Evolutionary conservation across 2,888 invertebrate species (phyloP), one percentile per base, ranked within the genome.

Genomic region (Steromphala cineraria): DNA sequence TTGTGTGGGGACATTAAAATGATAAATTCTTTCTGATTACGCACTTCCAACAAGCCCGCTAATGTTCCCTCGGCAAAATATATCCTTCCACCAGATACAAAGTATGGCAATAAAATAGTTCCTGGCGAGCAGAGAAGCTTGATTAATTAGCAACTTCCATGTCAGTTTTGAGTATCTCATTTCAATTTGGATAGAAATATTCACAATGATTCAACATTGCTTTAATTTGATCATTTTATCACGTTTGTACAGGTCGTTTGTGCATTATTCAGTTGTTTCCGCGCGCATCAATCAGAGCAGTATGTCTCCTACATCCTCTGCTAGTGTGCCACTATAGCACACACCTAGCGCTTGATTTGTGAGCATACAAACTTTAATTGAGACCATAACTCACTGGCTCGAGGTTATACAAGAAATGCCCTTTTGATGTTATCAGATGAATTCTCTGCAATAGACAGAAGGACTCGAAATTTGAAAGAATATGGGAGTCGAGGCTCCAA

Each of bases 121-220:
- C 71, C 71, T 17, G 19, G n/a, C 17, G 71, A 36, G 28, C 36
- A 36, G 36, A 40, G 19, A 40, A 71, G 19, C 71, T 71, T 71
- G 71, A 71, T 71, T 71, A 71, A 71, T 71, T 71, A 71, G 71
- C 71, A 71, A 36, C 71, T 71, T 71, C 36, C 71, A 71, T 71
- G 71, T 71, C 71, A 71, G 71, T 31, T 71, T 71, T 71, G 71
- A 71, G 71, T 71, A 71, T 71, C 71, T 71, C 71, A 71, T 71
- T 71, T 71, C 71, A 71, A 40, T 71, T 28, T 19, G 40, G 71
- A 10, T 40, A 71, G 31, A 31, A 36, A 71, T 71, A 71, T 71
- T 71, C 71, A 36, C 28, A 24, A 71, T 71, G 71, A 71, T 19
- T 71, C 71, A 40, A 71, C 71, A 36, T 71, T 71, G 71, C 24